Evolutionary conservation across 2,113 vertebrate genomes (phyloP), one percentile per base, ranked within the genome.

Genomic region (Callionymus lyra): DNA sequence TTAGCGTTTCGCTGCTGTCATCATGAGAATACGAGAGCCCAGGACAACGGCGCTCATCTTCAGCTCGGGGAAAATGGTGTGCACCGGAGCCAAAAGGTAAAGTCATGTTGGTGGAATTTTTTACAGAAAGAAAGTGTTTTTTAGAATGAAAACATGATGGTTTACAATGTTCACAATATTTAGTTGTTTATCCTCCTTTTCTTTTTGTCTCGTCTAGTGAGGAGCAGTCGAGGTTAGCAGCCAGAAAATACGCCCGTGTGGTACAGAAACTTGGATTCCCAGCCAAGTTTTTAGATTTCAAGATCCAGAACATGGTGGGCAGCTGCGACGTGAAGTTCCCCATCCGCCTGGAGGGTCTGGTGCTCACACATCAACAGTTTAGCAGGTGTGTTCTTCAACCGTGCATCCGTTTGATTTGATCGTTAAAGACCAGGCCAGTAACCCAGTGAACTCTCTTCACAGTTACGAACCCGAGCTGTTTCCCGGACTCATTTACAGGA

Each of bases 231-330:
- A 85, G 94, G 53, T 72, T 99, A 71, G 94, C 95, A 51, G 95
- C 94, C 32, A 91, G 95, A 44, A 99, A 99, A 46, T 98, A 98
- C 5, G 95, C 94, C 31, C 84, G 95, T 75, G 95, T 99, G 48
- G 95, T 99, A 31, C 95, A 99, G 80, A 99, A 99, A 67, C 79
- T 99, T 47, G 95, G 94, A 6, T 99, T 99, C 65, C 92, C 94
- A 38, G 95, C 95, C 1, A 99, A 99, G 71, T 98, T 99, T 72
- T 71, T 99, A 65, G 95, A 99, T 81, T 99, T 99, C 65, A 99
- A 98, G 80, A 99, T 99, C 74, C 95, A 98, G 76, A 99, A 99
- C 72, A 99, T 99, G 95, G 94, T 99, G 62, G 95, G 95, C 41
- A 99, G 94, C 69, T 99, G 94, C 16, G 95, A 99, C 9, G 95